Evolutionary conservation across 2,113 vertebrate species (phyloP), one percentile per base, ranked within the genome.

Genomic region (Ardeotis arabs): DNA sequence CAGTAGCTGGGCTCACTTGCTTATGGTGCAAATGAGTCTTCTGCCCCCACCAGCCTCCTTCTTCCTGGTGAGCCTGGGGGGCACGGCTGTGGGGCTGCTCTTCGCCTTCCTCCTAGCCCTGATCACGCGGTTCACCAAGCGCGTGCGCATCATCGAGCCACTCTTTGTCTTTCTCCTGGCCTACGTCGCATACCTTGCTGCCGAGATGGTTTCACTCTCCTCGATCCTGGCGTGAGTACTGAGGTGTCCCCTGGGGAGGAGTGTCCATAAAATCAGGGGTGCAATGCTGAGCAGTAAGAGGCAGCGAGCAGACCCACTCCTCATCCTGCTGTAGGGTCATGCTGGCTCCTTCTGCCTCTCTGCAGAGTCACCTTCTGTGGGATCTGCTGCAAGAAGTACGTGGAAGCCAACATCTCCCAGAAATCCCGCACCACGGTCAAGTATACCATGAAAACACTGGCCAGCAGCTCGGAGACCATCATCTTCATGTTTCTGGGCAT

Each of bases 401-500:
- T 99, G 96, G 99, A 99, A 97, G 99, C 99, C 93, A 99, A 99
- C 97, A 99, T 99, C 84, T 99, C 99, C 69, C 99, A 99, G 98
- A 99, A 99, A 92, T 99, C 99, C 56, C 99, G 99, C 81, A 99
- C 99, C 39, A 98, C 99, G 0, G 99, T 99, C 87, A 99, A 99
- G 91, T 99, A 99, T 96, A 99, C 99, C 25, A 99, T 99, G 99
- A 99, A 99, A 98, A 99, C 99, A 2, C 97, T 99, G 93, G 99
- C 99, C 84, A 99, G 99, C 98, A 99, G 99, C 12, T 99, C 99
- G 0, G 99, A 99, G 96, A 99, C 99, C 63, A 98, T 99, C 97
- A 99, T 99, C 97, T 99, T 99, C 97, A 99, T 99, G 98, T 99
- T 99, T 96, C 97, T 99, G 56, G 99, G 99, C 73, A 99, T 99